Evolutionary conservation across 2,797 vertebrate genomes (phyloP), one percentile per base, ranked within the genome.

Genomic region (Euthynnus affinis): DNA sequence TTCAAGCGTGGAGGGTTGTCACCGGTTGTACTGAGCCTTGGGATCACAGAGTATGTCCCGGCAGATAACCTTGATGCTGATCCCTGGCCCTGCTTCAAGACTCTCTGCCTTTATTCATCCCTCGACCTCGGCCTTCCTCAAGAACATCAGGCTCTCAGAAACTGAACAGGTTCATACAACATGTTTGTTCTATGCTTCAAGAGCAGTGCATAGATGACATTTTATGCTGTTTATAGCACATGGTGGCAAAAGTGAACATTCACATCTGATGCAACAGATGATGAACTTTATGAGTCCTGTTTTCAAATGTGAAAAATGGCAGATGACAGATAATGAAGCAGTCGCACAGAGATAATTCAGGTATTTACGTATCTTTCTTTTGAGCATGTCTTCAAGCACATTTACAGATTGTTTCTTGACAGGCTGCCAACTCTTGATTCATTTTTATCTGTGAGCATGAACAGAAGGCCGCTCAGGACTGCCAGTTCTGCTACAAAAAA

Each of bases 401-500:
- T 86, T 76, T 20, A 44, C 64, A 81, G 71, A 63, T 52, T 62
- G 49, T 71, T 67, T 82, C 72, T 81, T 83, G 81, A 87, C 74
- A 66, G 62, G 52, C 67, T 74, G 67, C 83, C 86, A 83, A 13
- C 23, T 49, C 17, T 3, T 23, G 10, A 64, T 76, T 80, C 29
- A 6, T 66, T 78, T 78, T 86, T 84, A 86, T 88, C 60, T 17
- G 7, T 18, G 0, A 62, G 66, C 68, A 78, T 84, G 87, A 90
- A 88, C 83, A 87, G 90, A 93, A 92, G 93, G 91, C 78, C 83
- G 49, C 74, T 34, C 60, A 25, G 79, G 63, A 80, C 83, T 65
- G 80, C 71, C 84, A 82, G 86, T 34, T 52, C 88, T 32, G 74
- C 78, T 22, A 80, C 27, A 44, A 76, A 48, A 76, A 48, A 34